Conservation (phyloP, 2,888 invertebrate species). For the Aphodius sticticus region DNA sequence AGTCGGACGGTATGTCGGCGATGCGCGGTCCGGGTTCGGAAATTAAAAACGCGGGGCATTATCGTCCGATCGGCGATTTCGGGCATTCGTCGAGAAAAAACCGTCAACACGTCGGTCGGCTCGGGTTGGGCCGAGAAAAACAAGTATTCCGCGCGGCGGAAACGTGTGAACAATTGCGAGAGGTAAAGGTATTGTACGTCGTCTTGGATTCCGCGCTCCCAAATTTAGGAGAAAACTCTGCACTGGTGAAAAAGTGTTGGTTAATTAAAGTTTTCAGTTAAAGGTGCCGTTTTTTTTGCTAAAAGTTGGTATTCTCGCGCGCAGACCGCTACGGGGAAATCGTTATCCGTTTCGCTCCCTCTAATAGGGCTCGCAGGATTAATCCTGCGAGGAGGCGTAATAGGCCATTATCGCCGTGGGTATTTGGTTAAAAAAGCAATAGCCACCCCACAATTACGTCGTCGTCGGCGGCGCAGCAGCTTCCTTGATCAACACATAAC, state of each 20-base stretch:
- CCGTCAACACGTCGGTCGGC: not conserved
- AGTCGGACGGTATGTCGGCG: not conserved
- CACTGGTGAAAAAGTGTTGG: not conserved
- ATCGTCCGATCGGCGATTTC: constrained; percentile 16
- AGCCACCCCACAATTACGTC: constrained; percentile 60
- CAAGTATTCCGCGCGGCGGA: not conserved
- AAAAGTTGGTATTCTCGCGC: no score
- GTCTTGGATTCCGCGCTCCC: constrained; percentile 16
- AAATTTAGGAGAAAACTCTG: constrained; percentile 6
- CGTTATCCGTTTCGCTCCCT: constrained; percentile 21
- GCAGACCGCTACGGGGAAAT: not conserved
- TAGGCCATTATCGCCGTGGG: constrained; percentile 60
- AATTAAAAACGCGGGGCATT: not conserved
- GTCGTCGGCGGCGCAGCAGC: constrained; percentile 56
- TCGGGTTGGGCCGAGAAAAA: not conserved
- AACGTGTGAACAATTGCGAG: constrained; percentile 10
- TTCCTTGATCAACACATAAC: constrained; percentile 61
- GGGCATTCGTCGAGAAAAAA: constrained; percentile 4
- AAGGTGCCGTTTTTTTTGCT: not conserved
- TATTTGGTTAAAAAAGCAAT: constrained; percentile 63
- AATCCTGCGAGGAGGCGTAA: constrained; percentile 52
- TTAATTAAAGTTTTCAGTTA: not conserved
- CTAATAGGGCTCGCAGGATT: constrained; percentile 49
- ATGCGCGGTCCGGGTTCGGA: not conserved
- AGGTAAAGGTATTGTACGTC: constrained; percentile 5